Base-by-base conservation (phyloP, 1,140 invertebrate species). In the Coptotermes formosanus region DNA sequence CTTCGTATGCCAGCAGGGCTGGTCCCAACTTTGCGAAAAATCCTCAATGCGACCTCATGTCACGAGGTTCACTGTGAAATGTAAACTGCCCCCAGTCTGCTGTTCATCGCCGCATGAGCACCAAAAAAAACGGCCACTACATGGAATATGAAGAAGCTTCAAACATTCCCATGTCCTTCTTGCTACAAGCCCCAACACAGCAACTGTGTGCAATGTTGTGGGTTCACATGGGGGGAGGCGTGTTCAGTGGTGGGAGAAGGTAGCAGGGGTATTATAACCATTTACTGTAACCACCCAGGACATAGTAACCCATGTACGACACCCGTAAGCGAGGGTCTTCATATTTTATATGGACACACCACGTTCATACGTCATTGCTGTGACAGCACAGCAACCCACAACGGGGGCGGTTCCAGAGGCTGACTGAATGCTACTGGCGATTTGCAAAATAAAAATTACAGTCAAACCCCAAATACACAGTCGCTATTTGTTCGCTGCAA, bases 221-320 rank as follows among this genome's bases (percentile, higher is more conserved):
- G 52, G 19, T 16, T 19, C 52, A 55, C 52, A 21, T 4, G 19
- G 7, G 52, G 52, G 38, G 52, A 4, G 19, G 7, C 45, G 14
- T 48, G 45, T 48, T 48, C 7, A 48, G 45, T 38, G 45, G 45
- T 48, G 45, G 45, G 6, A 21, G 19, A n/a, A 25, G 64, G 64
- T 30, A 30, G 6, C 64, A 75, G 64, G 64, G 64, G 64, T 75
- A 75, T 75, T 75, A 75, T 75, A 75, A 75, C 64, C 64, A 75
- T 75, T 75, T 75, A 75, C 30, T 30, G 64, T 30, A 25, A 30
- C 64, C 64, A 75, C 64, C 25, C n/a, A 75, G 64, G 64, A 75
- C 64, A 75, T 75, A n/a, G n/a, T 75, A 75, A 75, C 64, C 25
- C 64, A 30, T 30, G 64, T 75, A 75, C 14, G 64, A 30, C 64